A percentile compares a stretch with the other conserved stretches of the same genome.
Evolutionary conservation across 2,113 vertebrate species (phyloP).

Genomic region (Laticauda laticaudata): DNA sequence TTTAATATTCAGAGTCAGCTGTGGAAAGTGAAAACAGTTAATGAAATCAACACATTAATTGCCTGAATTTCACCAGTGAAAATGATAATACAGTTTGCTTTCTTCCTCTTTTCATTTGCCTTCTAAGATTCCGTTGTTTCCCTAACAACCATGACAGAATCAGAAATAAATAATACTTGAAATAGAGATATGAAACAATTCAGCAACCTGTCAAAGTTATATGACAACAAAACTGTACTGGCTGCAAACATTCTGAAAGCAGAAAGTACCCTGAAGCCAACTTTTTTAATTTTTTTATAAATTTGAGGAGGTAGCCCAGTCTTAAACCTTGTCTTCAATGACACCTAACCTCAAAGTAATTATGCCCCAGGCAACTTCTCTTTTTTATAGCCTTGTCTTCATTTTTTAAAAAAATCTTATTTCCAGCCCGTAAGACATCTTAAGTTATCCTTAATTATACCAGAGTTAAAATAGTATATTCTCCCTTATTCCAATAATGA

Average conservation of each 20-base stretch:
- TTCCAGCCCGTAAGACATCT: background rate
- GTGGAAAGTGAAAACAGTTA: slow-evolving; percentile 35
- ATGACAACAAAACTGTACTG: slow-evolving; percentile 10
- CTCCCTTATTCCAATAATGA: background rate
- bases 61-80: slow-evolving; percentile 30
- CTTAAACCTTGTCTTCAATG: background rate
- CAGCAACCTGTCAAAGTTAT: background rate
- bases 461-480: background rate
- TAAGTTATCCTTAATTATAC: background rate
- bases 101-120: slow-evolving; percentile 28
- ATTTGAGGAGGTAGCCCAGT: background rate
- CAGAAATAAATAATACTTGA: background rate
- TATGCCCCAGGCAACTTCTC: background rate
- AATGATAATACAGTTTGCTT: slow-evolving; percentile 9
- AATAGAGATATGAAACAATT: background rate
- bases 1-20: background rate
- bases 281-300: background rate
- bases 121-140: background rate
- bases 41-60: slow-evolving; percentile 39
- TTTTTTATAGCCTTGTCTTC: background rate
- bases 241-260: background rate
- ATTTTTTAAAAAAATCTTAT: background rate
- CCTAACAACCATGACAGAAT: background rate
- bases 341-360: background rate
- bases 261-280: background rate